phyloP scores from a whole-genome alignment of 2,113 vertebrate species.

The Cathartes aura region DNA sequence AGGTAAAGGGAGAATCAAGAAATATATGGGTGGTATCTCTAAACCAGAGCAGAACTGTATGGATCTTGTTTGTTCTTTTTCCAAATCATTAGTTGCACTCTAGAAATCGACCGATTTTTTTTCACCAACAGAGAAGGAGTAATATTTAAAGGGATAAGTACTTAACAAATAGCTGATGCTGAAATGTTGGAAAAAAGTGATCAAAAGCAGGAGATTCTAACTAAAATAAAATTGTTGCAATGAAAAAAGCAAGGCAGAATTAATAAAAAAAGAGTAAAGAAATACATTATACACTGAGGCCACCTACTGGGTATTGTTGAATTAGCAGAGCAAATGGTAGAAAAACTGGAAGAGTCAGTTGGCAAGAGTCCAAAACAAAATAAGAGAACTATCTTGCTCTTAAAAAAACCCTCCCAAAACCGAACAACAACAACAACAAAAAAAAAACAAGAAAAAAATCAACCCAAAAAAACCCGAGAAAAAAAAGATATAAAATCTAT shows the following conservation, averaged over 20 bases:
- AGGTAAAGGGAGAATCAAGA: neutral
- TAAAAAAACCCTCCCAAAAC: neutral
- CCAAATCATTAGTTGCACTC: neutral
- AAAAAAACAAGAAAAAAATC: rapidly evolving
- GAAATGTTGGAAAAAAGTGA: neutral
- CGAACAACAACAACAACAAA: neutral
- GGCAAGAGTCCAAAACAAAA: neutral
- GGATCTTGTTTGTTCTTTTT: neutral
- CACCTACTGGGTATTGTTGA: slow-evolving; percentile 50
- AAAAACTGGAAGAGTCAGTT: neutral
- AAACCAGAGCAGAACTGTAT: neutral
- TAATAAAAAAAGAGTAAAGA: neutral
- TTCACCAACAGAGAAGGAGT: neutral
- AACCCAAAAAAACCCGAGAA: rapidly evolving
- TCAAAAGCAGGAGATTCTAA: neutral
- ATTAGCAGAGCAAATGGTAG: neutral
- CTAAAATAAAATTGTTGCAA: neutral
- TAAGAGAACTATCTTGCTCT: neutral
- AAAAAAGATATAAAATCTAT: neutral
- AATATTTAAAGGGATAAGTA: neutral
- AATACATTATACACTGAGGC: slow-evolving; percentile 46
- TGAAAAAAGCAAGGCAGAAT: neutral
- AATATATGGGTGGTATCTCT: neutral
- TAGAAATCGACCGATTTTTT: neutral
- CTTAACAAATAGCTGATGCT: neutral